A percentile compares a stretch with the other conserved stretches of the same genome.
Conservation (phyloP, 2,888 invertebrate species). For the Alloplasta piceator region DNA sequence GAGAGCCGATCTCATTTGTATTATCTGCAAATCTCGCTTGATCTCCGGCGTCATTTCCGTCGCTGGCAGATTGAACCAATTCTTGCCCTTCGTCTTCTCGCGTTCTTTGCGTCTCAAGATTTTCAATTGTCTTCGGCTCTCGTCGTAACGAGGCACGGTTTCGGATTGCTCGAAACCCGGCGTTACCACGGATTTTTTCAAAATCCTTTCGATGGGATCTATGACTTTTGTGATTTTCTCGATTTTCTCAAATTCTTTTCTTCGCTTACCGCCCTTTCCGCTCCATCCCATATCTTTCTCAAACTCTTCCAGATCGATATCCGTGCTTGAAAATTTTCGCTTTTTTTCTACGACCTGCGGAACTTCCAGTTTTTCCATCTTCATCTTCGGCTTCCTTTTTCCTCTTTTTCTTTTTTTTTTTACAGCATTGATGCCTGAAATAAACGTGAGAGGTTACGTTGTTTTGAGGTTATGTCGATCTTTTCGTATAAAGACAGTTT, state of each 20-base stretch:
- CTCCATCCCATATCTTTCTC: slow-evolving; percentile 80
- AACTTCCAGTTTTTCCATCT: neutral
- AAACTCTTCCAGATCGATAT: slow-evolving; percentile 80
- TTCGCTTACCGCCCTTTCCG: slow-evolving; percentile 74
- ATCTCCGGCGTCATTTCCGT: slow-evolving; percentile 95
- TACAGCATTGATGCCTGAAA: slow-evolving; percentile 66
- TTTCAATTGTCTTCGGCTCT: slow-evolving; percentile 86
- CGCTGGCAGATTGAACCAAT: slow-evolving; percentile 96
- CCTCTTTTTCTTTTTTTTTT: slow-evolving; percentile 35
- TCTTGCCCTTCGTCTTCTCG: slow-evolving; percentile 91
- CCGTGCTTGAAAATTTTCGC: slow-evolving; percentile 66
- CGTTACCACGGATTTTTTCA: slow-evolving; percentile 87
- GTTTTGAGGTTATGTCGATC: slow-evolving; percentile 11
- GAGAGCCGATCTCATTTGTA: slow-evolving; percentile 96
- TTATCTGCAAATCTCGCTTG: slow-evolving; percentile 93
- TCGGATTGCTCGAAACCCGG: slow-evolving; percentile 88
- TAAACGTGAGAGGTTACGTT: slow-evolving; percentile 9
- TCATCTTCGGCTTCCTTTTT: neutral
- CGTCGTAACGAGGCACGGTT: slow-evolving; percentile 85
- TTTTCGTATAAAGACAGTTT: no score
- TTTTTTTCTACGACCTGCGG: no score
- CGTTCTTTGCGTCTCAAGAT: slow-evolving; percentile 88
- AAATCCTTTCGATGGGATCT: slow-evolving; percentile 84
- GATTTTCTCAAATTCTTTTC: slow-evolving; percentile 75
- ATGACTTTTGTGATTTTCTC: slow-evolving; percentile 83